Percentiles rank a stretch among this genome's conserved stretches.
Evolutionary conservation across 2,113 vertebrate species (phyloP).

Genomic region (Halcyon senegalensis): DNA sequence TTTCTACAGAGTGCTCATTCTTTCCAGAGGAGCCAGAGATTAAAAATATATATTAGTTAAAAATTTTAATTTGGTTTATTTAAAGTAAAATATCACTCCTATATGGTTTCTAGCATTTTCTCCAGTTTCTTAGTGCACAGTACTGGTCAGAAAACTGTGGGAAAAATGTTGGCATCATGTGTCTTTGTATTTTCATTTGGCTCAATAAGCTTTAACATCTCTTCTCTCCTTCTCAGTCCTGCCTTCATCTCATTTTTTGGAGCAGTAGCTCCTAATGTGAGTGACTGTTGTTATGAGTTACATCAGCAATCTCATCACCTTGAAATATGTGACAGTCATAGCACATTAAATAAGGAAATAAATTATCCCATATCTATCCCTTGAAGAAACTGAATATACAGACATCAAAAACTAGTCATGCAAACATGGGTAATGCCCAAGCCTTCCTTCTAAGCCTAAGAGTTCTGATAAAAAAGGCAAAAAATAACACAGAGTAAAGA

Average conservation of each 20-base stretch:
- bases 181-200: neutral
- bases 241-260: neutral
- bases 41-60: neutral
- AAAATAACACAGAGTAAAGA: neutral
- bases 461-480: neutral
- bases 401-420: neutral
- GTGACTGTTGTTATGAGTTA: fast-evolving
- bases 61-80: neutral
- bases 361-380: neutral
- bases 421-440: neutral
- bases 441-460: neutral
- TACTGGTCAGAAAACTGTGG: neutral
- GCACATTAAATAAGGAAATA: neutral
- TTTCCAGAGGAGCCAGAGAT: neutral
- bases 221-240: neutral
- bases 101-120: neutral
- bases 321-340: neutral
- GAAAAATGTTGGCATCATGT: neutral
- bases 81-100: neutral
- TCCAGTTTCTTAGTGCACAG: neutral
- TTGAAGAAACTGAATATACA: neutral
- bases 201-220: neutral
- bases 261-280: neutral
- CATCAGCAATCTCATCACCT: neutral
- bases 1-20: neutral